phyloP scores from a whole-genome alignment of 1,140 invertebrate genomes.

The Aphelinus atriplicis region DNA sequence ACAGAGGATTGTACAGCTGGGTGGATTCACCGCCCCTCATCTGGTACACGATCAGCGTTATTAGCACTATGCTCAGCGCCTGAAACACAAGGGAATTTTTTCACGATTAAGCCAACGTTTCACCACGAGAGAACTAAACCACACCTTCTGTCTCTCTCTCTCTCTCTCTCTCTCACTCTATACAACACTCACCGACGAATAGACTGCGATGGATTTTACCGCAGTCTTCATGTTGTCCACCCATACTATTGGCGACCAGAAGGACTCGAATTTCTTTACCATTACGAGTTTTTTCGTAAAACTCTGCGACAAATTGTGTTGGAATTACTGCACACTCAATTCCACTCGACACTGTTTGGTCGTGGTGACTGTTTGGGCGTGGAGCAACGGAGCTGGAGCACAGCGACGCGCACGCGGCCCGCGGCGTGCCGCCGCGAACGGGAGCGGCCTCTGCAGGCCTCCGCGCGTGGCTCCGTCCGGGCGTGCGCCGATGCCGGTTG shows the following conservation, averaged over 20 bases:
- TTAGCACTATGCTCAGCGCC: constrained; percentile 77
- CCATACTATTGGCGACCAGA: constrained; percentile 89
- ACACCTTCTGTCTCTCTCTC: no score
- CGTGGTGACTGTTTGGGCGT: no score
- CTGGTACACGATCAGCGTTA: constrained; percentile 79
- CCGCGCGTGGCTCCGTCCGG: no score
- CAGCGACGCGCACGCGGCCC: no score
- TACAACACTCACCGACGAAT: constrained; percentile 70
- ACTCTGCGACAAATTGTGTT: neutral
- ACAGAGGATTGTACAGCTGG: constrained; percentile 86
- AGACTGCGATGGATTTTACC: constrained; percentile 79
- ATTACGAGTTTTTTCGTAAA: constrained; percentile 40
- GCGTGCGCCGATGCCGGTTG: no score
- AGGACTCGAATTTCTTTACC: constrained; percentile 81
- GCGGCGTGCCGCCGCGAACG: no score
- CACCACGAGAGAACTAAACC: no score
- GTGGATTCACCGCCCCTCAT: constrained; percentile 85
- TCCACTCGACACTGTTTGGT: no score
- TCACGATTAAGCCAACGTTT: neutral
- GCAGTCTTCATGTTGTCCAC: constrained; percentile 80
- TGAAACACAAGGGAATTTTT: constrained; percentile 53
- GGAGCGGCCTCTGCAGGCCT: no score
- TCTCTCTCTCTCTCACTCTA: no score
- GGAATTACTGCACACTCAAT: no score
- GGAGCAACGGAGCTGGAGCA: no score